A percentile compares a stretch with the other conserved stretches of the same genome.
Conservation (phyloP, 2,888 invertebrate species). For the Bellardia pandia region DNA sequence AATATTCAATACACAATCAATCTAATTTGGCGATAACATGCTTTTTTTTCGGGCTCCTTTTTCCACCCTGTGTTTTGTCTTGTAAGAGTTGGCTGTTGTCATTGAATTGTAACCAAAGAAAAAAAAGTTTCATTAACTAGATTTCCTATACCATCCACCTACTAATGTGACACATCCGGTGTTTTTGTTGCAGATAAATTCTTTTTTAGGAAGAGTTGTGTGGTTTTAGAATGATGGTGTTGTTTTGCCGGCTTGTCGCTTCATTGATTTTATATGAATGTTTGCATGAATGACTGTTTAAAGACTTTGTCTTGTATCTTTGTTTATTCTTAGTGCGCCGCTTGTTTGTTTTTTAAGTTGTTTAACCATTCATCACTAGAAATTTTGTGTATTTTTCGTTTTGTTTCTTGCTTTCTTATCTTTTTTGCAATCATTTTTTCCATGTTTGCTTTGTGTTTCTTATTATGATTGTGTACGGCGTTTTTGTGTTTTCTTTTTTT, state of each 20-base stretch:
- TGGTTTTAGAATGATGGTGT: not conserved
- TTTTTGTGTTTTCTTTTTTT: not conserved
- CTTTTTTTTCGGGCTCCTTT: not conserved
- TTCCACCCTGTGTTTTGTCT: not conserved
- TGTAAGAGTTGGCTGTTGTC: not conserved
- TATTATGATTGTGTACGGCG: constrained; percentile 3
- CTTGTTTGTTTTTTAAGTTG: constrained; percentile 31
- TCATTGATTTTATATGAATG: not conserved
- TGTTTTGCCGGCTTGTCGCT: constrained; percentile 51
- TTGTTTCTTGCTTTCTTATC: constrained; percentile 24
- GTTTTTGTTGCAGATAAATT: constrained; percentile 23
- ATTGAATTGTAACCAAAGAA: constrained; percentile 45
- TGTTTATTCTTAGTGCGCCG: constrained; percentile 14
- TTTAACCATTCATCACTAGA: constrained; percentile 63
- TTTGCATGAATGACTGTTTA: constrained; percentile 41
- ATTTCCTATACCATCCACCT: constrained; percentile 51
- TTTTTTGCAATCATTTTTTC: constrained; percentile 44
- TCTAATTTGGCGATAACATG: constrained; percentile 40
- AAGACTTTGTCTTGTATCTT: constrained; percentile 27
- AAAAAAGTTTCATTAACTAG: constrained; percentile 58
- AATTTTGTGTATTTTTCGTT: constrained; percentile 37
- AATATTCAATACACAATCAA: constrained; percentile 25
- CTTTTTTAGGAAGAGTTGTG: not conserved
- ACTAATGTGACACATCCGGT: constrained; percentile 62
- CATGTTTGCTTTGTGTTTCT: not conserved